Percentiles rank a stretch among this genome's conserved stretches.
These are phyloP conservation scores for Spea multiplicata DNA, from an alignment of 2,113 vertebrate species.

Conservation along the genomic window DNA sequence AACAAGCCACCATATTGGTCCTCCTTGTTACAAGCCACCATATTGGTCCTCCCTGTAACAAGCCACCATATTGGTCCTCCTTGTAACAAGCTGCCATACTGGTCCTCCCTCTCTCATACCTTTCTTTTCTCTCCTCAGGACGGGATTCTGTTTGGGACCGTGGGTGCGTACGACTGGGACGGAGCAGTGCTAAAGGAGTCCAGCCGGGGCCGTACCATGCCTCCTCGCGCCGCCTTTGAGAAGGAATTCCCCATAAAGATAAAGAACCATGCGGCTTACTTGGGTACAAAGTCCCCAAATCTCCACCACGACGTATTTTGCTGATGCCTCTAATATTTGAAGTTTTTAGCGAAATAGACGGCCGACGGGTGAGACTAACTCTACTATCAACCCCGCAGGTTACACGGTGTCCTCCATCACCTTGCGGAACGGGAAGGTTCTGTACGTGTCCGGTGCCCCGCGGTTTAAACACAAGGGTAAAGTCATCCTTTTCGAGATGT, in stretches of 20 bases:
- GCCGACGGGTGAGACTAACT: not conserved
- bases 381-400: conserved; percentile 62
- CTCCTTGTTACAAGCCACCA: too few relatives aligned
- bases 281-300: conserved; percentile 67
- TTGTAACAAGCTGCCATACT: too few relatives aligned
- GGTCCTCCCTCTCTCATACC: not conserved
- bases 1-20: too few relatives aligned
- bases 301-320: not conserved
- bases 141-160: conserved; percentile 88
- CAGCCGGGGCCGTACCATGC: conserved; percentile 61
- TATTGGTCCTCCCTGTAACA: too few relatives aligned
- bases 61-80: too few relatives aligned
- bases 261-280: conserved; percentile 88
- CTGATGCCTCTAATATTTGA: too few relatives aligned
- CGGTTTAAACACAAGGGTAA: conserved; percentile 95
- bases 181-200: conserved; percentile 84
- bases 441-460: conserved; percentile 86
- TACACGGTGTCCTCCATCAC: conserved; percentile 87
- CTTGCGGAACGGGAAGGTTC: conserved; percentile 66
- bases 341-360: not conserved
- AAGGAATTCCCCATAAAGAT: conserved; percentile 81
- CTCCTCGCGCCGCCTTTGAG: conserved; percentile 74
- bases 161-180: conserved; percentile 93
- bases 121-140: conserved; percentile 66
- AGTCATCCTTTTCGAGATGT: conserved; percentile 86